phyloP scores from a whole-genome alignment of 2,888 invertebrate genomes.

The Tenthredo mesomela region DNA sequence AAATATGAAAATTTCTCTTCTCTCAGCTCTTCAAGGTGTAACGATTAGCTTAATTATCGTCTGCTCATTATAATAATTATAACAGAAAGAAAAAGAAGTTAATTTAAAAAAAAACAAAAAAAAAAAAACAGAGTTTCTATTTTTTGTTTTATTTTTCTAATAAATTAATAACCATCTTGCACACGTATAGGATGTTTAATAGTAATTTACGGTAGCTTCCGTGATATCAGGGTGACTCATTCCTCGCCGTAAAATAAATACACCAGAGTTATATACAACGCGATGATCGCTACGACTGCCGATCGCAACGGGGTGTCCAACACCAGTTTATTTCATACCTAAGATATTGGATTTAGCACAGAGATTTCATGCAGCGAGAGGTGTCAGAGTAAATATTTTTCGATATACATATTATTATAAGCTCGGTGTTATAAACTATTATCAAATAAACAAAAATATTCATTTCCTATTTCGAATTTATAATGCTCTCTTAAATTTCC shows the following conservation, averaged over 20 bases:
- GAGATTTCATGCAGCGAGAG: constrained; percentile 15
- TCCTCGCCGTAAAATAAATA: constrained; percentile 25
- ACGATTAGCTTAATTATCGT: neutral
- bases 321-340: constrained; percentile 65
- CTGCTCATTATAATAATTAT: neutral
- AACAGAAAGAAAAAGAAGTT: neutral
- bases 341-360: constrained; percentile 44
- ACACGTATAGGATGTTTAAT: constrained; percentile 8
- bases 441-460: neutral
- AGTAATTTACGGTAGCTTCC: constrained; percentile 19
- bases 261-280: constrained; percentile 24
- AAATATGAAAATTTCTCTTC: neutral
- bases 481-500: neutral
- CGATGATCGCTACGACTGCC: constrained; percentile 60
- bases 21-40: neutral
- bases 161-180: constrained; percentile 1
- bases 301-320: constrained; percentile 63
- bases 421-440: neutral
- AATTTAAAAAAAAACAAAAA: neutral
- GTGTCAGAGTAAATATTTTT: constrained; percentile 29
- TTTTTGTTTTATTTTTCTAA: neutral
- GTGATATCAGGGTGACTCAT: constrained; percentile 1
- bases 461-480: neutral
- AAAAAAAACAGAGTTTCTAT: neutral
- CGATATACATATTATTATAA: neutral